Evolutionary conservation across 2,888 invertebrate species (phyloP).

Genomic region (Steinernema scapterisci): DNA sequence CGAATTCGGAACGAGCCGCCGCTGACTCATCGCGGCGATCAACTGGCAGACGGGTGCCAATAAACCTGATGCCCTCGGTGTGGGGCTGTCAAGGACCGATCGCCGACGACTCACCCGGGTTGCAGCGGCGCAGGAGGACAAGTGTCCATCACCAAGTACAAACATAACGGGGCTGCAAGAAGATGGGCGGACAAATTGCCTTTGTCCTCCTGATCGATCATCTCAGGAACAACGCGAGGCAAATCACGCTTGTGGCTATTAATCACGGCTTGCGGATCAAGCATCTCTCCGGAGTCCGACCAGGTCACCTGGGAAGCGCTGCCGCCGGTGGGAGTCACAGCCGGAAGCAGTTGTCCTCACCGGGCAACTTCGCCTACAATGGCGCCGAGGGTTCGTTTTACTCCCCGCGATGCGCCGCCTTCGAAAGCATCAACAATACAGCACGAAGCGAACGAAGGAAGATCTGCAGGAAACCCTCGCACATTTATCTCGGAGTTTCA

Average conservation of each 20-base stretch:
- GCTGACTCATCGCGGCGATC: constrained; percentile 7
- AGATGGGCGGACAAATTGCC: constrained; percentile 14
- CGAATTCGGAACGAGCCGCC: not conserved
- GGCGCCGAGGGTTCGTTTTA: not conserved
- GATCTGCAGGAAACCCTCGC: not conserved
- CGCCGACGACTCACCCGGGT: not conserved
- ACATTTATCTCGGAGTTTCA: no score
- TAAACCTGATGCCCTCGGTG: constrained; percentile 8
- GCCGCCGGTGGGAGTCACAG: not conserved
- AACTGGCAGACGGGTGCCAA: constrained; percentile 17
- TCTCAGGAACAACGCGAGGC: constrained; percentile 17
- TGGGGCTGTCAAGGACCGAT: constrained; percentile 12
- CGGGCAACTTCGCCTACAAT: constrained; percentile 6
- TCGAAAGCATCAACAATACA: not conserved
- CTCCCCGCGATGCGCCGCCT: constrained; percentile 6
- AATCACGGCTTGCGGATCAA: constrained; percentile 15
- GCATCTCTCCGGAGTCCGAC: not conserved
- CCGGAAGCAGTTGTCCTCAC: constrained; percentile 6
- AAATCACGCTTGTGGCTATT: constrained; percentile 17
- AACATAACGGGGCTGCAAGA: not conserved
- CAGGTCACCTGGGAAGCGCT: constrained; percentile 14
- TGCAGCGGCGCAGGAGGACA: not conserved
- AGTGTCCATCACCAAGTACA: constrained; percentile 19
- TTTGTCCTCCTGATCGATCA: constrained; percentile 7
- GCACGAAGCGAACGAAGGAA: not conserved